Conservation (phyloP, 2,797 vertebrate species). For the Phaenicophaeus curvirostris region DNA sequence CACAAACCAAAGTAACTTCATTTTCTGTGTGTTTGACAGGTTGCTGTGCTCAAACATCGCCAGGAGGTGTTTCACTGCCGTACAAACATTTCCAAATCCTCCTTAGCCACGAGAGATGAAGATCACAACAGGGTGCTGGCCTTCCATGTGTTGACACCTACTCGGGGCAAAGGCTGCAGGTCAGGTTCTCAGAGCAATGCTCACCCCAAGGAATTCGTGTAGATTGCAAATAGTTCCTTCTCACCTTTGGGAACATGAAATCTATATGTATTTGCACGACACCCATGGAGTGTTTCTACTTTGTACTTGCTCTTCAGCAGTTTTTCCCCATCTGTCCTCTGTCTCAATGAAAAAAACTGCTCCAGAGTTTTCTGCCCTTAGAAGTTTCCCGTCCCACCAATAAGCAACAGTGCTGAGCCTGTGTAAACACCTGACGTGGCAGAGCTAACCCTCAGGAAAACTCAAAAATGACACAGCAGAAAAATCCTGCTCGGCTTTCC, state of each 20-base stretch:
- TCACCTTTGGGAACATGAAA: background rate
- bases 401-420: background rate
- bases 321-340: background rate
- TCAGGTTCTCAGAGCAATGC: background rate
- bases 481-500: background rate
- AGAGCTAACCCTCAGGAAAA: background rate
- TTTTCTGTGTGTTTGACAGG: background rate
- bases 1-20: background rate
- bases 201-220: background rate
- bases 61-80: background rate
- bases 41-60: background rate
- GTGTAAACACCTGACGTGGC: background rate
- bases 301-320: accelerated
- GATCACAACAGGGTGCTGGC: background rate
- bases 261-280: background rate
- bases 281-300: accelerated
- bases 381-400: background rate
- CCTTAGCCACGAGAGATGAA: background rate
- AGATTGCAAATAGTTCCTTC: background rate
- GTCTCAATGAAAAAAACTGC: background rate
- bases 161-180: background rate
- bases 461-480: background rate
- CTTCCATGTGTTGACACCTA: background rate
- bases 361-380: background rate
- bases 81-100: background rate